Conservation (phyloP, 2,113 vertebrate genomes). For the Halichoerus grypus region DNA sequence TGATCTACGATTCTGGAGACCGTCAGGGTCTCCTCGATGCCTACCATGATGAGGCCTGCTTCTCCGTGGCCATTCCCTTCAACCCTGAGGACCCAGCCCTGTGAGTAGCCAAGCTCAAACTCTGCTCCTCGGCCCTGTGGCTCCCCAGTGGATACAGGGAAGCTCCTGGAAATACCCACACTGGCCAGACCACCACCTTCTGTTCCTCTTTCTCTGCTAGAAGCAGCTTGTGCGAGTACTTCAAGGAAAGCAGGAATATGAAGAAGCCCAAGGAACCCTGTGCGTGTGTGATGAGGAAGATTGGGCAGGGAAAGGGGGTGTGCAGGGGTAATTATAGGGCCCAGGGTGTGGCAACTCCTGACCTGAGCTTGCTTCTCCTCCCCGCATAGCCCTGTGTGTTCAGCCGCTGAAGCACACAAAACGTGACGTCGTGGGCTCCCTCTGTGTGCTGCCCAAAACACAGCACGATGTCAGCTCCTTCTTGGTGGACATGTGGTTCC, state of each 20-base stretch:
- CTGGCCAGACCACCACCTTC: too few species aligned
- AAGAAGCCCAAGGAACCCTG: constrained; percentile 90
- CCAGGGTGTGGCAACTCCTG: neutral
- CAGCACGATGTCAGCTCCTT: constrained; percentile 92
- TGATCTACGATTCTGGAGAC: constrained; percentile 91
- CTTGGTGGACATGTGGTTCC: constrained; percentile 89
- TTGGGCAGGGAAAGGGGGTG: neutral
- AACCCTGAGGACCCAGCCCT: constrained; percentile 83
- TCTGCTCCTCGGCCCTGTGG: rapidly evolving
- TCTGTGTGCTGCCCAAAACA: constrained; percentile 91
- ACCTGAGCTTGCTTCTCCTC: neutral
- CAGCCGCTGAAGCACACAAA: constrained; percentile 90
- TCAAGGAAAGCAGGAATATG: constrained; percentile 91
- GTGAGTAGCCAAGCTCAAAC: constrained; percentile 74
- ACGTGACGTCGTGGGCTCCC: constrained; percentile 89
- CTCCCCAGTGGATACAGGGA: neutral
- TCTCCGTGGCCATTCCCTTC: constrained; percentile 90
- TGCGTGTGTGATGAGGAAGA: constrained; percentile 80
- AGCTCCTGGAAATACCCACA: neutral
- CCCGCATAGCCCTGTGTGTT: constrained; percentile 84
- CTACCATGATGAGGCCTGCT: constrained; percentile 92
- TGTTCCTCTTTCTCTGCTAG: constrained; percentile 78
- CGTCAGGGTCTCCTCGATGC: constrained; percentile 89
- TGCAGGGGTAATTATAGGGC: neutral
- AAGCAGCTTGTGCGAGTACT: constrained; percentile 88